These are phyloP conservation scores for Oenanthe oenanthe DNA, from an alignment of 2,113 vertebrate species.

Conservation along the genomic window DNA sequence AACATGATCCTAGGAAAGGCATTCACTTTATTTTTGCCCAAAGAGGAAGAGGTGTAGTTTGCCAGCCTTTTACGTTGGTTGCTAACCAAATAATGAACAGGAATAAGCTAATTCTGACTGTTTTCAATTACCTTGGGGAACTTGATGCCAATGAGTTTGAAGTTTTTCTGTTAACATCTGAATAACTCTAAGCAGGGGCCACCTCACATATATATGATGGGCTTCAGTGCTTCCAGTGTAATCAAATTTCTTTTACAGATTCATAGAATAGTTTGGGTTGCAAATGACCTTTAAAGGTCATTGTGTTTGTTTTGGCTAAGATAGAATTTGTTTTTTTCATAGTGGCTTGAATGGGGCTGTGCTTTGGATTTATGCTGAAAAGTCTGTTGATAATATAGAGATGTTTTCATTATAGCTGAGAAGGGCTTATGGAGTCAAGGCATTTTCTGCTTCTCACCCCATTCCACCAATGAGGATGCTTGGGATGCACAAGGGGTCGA, in stretches of 20 bases:
- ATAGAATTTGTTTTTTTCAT: background rate
- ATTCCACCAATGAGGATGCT: background rate
- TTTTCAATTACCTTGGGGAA: background rate
- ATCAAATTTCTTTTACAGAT: background rate
- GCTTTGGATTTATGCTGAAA: background rate
- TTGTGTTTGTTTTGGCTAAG: background rate
- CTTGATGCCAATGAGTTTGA: background rate
- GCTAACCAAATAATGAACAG: background rate
- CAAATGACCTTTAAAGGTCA: background rate
- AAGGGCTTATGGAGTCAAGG: background rate
- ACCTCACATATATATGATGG: background rate
- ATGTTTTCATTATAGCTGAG: background rate
- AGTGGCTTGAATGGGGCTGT: background rate
- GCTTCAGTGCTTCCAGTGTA: background rate
- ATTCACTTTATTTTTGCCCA: conserved; percentile 26
- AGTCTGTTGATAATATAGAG: background rate
- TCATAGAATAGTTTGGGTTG: background rate
- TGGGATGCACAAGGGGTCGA: rapidly evolving
- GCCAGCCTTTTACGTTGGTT: background rate
- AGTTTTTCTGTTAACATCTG: background rate
- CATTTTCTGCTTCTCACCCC: background rate
- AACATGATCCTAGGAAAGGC: background rate
- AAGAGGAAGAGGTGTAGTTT: background rate
- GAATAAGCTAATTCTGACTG: background rate
- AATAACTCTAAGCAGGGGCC: background rate